phyloP scores from a whole-genome alignment of 2,797 vertebrate species.

The Micrastur ruficollis region DNA sequence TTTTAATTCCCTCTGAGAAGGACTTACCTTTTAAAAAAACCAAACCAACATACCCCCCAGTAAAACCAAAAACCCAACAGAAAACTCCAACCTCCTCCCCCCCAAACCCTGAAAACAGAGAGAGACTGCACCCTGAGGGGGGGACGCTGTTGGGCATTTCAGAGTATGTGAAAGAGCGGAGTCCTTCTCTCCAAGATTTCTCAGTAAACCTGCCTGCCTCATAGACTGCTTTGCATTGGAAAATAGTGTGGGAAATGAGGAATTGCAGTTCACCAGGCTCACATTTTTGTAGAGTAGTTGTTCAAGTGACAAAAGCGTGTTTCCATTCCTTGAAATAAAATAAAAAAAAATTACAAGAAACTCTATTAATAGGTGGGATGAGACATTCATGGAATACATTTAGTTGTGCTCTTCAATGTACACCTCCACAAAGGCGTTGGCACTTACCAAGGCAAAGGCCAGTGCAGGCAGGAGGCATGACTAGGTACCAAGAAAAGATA shows the following conservation, averaged over 20 bases:
- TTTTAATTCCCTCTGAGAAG: not conserved
- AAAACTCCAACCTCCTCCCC: accelerated
- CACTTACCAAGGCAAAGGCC: not conserved
- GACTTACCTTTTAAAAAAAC: not conserved
- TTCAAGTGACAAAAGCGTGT: not conserved
- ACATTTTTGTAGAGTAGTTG: not conserved
- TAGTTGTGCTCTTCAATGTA: not conserved
- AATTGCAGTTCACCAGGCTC: not conserved
- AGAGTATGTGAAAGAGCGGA: not conserved
- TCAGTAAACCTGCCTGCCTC: not conserved
- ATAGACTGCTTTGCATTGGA: not conserved
- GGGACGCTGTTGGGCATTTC: not conserved
- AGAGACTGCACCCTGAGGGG: not conserved
- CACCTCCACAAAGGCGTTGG: not conserved
- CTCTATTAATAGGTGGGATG: not conserved
- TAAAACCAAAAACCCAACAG: not conserved
- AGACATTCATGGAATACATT: not conserved
- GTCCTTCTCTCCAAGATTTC: not conserved
- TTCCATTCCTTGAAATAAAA: not conserved
- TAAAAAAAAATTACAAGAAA: not conserved
- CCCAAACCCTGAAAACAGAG: not conserved
- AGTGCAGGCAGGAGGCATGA: not conserved
- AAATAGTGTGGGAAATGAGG: not conserved
- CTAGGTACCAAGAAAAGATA: not conserved
- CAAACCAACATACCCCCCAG: not conserved